Evolutionary conservation across 2,113 vertebrate genomes (phyloP).

Genomic region (Cinclus cinclus): DNA sequence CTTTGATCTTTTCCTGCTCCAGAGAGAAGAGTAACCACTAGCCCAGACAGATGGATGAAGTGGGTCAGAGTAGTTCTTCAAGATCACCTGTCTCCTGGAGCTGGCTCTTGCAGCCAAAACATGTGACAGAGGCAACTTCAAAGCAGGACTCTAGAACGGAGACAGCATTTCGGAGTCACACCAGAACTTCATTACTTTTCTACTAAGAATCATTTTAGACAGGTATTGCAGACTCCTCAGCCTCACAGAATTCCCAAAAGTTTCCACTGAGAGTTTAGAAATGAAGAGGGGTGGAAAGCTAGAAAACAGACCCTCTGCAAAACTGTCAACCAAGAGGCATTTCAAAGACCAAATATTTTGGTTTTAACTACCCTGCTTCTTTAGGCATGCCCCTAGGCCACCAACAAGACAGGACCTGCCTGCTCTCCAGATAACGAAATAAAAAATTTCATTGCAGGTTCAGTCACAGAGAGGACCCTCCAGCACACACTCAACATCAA

Average conservation of each 20-base stretch:
- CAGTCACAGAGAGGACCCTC: background rate
- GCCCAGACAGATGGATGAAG: background rate
- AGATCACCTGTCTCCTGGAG: background rate
- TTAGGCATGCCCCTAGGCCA: background rate
- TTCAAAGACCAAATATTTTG: background rate
- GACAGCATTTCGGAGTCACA: background rate
- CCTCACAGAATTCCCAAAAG: background rate
- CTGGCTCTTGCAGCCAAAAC: background rate
- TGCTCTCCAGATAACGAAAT: background rate
- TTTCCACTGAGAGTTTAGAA: background rate
- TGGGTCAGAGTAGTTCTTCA: background rate
- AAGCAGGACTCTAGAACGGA: background rate
- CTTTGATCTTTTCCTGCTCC: slow-evolving; percentile 4
- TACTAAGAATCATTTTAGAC: background rate
- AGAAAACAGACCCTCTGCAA: background rate
- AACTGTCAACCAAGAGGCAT: background rate
- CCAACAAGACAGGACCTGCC: background rate
- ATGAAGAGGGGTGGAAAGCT: background rate
- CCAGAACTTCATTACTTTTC: background rate
- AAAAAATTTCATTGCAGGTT: background rate
- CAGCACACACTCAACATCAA: background rate
- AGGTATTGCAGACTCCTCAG: background rate
- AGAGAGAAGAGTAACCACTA: background rate
- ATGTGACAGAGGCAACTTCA: background rate
- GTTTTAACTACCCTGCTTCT: background rate